Evolutionary conservation across 2,797 vertebrate species (phyloP), one percentile per base, ranked within the genome.

Genomic region (Sebastes reedi): DNA sequence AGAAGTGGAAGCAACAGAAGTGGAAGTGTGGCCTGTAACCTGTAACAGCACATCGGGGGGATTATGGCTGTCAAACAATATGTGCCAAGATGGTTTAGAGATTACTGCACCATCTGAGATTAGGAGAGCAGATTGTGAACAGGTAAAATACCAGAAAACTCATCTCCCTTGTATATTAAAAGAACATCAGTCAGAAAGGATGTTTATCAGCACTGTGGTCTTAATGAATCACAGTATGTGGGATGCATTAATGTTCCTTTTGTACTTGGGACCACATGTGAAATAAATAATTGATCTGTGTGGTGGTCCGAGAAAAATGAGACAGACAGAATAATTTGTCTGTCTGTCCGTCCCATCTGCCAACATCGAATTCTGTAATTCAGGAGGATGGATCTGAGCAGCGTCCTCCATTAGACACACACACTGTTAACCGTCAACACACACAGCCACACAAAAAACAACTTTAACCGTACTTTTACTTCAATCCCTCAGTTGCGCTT

Each of bases 221-320:
- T 25, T 77, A 78, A 72, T 84, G 65, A 86, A n/a, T 87, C 86
- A 85, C 88, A 88, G 88, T 88, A 87, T 88, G 84, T 87, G 81
- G 82, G 82, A 87, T 83, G 67, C 89, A 89, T 94, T 92, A 91
- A 87, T 77, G 83, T 71, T 77, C 56, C 46, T n/a, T 62, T 67
- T 73, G 75, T 83, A 80, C 75, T 75, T 64, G 67, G 8, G 75
- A 84, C 75, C 85, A 87, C 85, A 88, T 83, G 80, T 73, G 69
- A 88, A 88, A 95, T 96, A 86, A 96, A 96, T 96, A 95, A 96
- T 96, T 95, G 87, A 96, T 95, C 89, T 88, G 90, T 87, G 73
- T 87, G 91, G 82, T 91, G 86, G 89, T 72, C 91, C 82, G 85
- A 93, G 84, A 91, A 88, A 72, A 94, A 91, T 86, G 79, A 79